Percentiles rank a stretch among this genome's conserved stretches.
phyloP scores from a whole-genome alignment of 92 coral and sea anemone genomes.

The Ricordea florida region DNA sequence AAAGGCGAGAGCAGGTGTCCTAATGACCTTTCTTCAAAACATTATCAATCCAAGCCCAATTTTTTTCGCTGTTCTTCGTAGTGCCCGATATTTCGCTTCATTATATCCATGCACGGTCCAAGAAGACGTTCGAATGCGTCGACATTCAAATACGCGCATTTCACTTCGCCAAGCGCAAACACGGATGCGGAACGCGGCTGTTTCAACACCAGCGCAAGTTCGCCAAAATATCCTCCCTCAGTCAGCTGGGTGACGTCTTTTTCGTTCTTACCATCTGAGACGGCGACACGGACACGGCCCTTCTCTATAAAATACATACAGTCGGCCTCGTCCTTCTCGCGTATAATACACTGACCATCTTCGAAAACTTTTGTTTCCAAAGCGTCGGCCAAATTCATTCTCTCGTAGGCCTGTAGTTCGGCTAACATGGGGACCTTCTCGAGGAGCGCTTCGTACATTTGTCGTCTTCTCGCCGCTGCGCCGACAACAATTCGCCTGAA shows the following conservation, averaged over 20 bases:
- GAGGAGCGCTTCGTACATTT: constrained; percentile 84
- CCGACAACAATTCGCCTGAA: constrained; percentile 95
- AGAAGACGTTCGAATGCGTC: constrained; percentile 97
- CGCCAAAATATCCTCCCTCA: constrained; percentile 90
- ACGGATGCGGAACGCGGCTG: constrained; percentile 97
- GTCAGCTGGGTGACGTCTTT: constrained; percentile 80
- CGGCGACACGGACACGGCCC: constrained; percentile 80
- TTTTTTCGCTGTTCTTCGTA: constrained; percentile 90
- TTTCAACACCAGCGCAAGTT: constrained; percentile 91
- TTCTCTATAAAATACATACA: constrained; percentile 98
- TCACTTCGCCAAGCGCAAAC: constrained; percentile 69
- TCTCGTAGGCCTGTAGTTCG: constrained; percentile 83
- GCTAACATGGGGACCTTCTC: constrained; percentile 88
- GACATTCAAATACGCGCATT: constrained; percentile 80
- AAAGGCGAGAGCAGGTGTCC: constrained; percentile 24
- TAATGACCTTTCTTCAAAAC: neutral
- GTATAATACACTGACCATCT: constrained; percentile 84
- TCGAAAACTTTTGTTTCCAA: constrained; percentile 79
- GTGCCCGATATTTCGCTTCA: constrained; percentile 90
- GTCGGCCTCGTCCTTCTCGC: constrained; percentile 90
- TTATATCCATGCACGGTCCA: constrained; percentile 95
- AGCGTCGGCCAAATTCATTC: constrained; percentile 94
- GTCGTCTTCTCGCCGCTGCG: constrained; percentile 87
- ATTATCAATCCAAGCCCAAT: constrained; percentile 68
- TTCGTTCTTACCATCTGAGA: constrained; percentile 67